phyloP scores from a whole-genome alignment of 2,797 vertebrate species.

The Hyperoplus immaculatus region DNA sequence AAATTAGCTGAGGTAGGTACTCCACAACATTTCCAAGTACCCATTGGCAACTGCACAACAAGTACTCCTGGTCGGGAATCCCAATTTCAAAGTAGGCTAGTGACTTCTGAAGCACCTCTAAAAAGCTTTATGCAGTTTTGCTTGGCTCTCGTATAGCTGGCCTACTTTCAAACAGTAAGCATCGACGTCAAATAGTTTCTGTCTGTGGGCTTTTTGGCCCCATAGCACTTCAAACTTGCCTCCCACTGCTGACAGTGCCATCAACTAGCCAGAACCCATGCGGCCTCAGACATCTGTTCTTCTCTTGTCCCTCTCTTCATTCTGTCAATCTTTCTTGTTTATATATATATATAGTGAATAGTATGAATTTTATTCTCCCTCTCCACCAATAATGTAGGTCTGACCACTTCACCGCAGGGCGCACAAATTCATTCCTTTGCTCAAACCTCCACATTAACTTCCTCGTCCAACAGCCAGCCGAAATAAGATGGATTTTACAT shows the following conservation, averaged over 20 bases:
- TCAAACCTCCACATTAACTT: conserved; percentile 24
- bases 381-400: conserved; percentile 3
- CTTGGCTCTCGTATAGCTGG: conserved; percentile 31
- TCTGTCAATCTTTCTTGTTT: conserved; percentile 28
- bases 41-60: background rate
- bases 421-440: background rate
- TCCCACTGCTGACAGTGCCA: conserved; percentile 58
- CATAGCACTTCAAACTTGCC: conserved; percentile 47
- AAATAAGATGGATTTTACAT: conserved; percentile 49
- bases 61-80: background rate
- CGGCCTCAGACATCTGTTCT: conserved; percentile 60
- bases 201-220: conserved; percentile 51
- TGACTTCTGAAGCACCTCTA: conserved; percentile 64
- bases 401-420: conserved; percentile 17
- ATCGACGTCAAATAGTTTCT: conserved; percentile 56
- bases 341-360: background rate
- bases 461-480: conserved; percentile 1
- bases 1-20: background rate
- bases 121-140: conserved; percentile 26
- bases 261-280: conserved; percentile 54
- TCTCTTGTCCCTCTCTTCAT: conserved; percentile 23
- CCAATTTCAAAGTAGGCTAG: conserved; percentile 1
- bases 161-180: conserved; percentile 31
- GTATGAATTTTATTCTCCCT: background rate
- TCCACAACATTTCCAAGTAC: background rate